phyloP scores from a whole-genome alignment of 2,113 vertebrate genomes.

The rat (Rattus norvegicus) region GRCr8 NC_086026.1:14523001-14523500 shows the following conservation, averaged over 20 bases:
- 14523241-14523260: background rate
- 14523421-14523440: background rate
- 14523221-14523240: background rate
- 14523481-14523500: background rate
- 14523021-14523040: background rate
- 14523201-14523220: background rate
- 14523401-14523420: background rate
- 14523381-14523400: background rate
- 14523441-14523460: background rate
- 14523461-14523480: background rate
- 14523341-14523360: background rate
- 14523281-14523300: background rate
- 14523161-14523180: background rate
- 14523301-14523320: background rate
- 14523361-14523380: constrained; percentile 18
- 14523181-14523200: background rate
- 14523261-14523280: background rate
- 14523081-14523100: background rate
- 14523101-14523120: background rate
- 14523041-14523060: background rate
- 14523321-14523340: background rate
- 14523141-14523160: background rate
- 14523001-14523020: background rate
- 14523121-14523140: background rate
- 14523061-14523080: background rate